Conservation (phyloP, 2,113 vertebrate species). For the Pseudonaja textilis region DNA sequence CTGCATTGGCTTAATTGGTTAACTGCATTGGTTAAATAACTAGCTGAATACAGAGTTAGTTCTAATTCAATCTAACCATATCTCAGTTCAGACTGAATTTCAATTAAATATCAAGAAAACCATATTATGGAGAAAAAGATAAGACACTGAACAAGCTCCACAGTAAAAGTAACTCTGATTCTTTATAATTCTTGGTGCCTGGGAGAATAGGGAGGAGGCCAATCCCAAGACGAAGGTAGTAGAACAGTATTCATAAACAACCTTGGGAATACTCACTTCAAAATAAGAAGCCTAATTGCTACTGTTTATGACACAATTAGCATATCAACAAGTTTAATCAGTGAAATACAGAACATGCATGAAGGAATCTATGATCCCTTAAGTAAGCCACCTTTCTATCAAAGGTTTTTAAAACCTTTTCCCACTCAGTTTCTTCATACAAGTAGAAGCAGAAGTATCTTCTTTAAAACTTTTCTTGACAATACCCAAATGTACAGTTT, state of each 20-base stretch:
- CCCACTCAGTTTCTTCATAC: background rate
- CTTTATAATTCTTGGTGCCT: background rate
- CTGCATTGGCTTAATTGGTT: background rate
- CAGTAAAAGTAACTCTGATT: background rate
- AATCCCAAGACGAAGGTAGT: background rate
- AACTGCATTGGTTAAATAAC: background rate
- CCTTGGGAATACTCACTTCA: background rate
- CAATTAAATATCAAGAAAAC: background rate
- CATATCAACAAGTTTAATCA: background rate
- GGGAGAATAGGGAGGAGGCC: background rate
- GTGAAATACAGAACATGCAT: background rate
- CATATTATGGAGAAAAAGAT: too few species aligned
- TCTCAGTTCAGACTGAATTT: background rate
- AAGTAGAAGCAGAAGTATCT: background rate
- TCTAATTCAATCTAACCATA: background rate
- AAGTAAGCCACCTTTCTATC: background rate
- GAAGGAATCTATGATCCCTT: background rate
- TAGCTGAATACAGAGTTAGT: background rate
- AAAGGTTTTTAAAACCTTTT: background rate
- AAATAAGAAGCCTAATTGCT: background rate
- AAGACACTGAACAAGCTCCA: background rate
- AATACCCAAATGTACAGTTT: background rate
- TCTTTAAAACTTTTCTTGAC: background rate
- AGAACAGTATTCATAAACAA: background rate
- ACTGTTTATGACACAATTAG: background rate